Evolutionary conservation across 23 tunicate species (phyloP), one percentile per base, ranked within the genome.

Genomic region (Oikopleura dioica): DNA sequence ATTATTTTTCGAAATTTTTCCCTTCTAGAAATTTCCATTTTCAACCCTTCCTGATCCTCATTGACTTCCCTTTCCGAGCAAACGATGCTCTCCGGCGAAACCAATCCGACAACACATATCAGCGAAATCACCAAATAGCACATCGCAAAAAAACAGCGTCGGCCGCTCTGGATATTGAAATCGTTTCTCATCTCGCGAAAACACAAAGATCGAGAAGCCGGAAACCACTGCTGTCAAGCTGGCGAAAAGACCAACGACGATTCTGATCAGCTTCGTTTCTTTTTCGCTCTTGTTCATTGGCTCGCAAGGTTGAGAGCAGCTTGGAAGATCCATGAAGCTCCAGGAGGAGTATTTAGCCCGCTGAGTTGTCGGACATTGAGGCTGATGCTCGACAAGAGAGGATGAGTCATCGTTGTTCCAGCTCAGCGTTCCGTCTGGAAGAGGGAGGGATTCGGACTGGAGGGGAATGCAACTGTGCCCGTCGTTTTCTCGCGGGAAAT

Each of bases 151-250:
- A 28, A 63, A 63, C 33, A 63, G 72, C 32, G 72, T 63, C 29
- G 72, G 72, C 72, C 72, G 29, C 33, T 63, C 72, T 28, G 72
- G 72, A 28, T 63, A 63, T 63, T 23, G 72, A 63, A 63, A 63
- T 63, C 72, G 16, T 63, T 63, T 24, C 4, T 63, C 26, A 28
- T 63, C 72, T 24, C 72, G 72, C 33, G 26, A 31, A 28, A 63
- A 63, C 5, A 63, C 33, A 63, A 63, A 63, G 26, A 63, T 31
- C 4, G 72, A 23, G 33, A 63, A 63, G 4, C 30, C 72, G 32
- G 72, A 63, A 63, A 63, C 72, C 4, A 63, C 33, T 23, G 72
- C 72, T 12, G 72, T 63, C 72, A 63, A 28, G 16, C 30, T 21
- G 72, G 72, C 72, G 33, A 63, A 63, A 16, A 63, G 72, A 12